phyloP scores from a whole-genome alignment of 1,140 invertebrate species.

The Dufourea novaeangliae region DNA sequence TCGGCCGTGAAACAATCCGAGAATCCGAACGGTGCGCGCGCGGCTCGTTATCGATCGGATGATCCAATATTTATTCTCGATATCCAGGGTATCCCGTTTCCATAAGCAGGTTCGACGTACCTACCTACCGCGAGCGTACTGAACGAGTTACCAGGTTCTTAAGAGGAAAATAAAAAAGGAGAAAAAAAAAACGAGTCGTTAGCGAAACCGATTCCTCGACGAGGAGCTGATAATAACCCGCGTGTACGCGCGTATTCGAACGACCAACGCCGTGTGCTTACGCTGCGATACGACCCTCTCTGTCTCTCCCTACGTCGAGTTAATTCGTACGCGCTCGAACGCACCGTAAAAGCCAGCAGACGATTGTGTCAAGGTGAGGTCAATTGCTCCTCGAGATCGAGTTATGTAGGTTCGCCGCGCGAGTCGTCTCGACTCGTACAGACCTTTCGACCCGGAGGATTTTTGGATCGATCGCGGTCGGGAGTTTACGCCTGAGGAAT shows the following conservation, averaged over 20 bases:
- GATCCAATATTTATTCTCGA: constrained; percentile 52
- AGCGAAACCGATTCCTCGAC: not conserved
- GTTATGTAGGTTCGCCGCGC: not conserved
- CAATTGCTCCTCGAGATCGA: constrained; percentile 40
- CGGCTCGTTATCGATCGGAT: constrained; percentile 40
- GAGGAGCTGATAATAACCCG: constrained; percentile 14
- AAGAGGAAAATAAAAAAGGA: too few relatives aligned
- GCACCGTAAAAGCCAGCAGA: constrained; percentile 7
- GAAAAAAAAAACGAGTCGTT: too few relatives aligned
- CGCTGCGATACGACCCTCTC: not conserved
- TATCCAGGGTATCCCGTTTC: constrained; percentile 46
- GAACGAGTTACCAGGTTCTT: not conserved
- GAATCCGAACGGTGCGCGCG: not conserved
- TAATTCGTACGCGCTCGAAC: constrained; percentile 13
- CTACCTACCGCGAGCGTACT: too few relatives aligned
- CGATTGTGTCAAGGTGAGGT: constrained; percentile 48
- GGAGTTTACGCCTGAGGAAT: too few relatives aligned
- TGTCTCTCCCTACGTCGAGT: not conserved
- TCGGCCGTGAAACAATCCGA: not conserved
- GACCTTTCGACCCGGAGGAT: not conserved
- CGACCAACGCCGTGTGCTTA: constrained; percentile 2
- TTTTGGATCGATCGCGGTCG: not conserved
- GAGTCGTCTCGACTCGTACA: not conserved
- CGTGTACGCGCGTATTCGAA: constrained; percentile 13
- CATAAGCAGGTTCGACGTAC: constrained; percentile 17